These are phyloP conservation scores for Silurus asotus DNA, from an alignment of 2,113 vertebrate genomes.

Conservation along the genomic window DNA sequence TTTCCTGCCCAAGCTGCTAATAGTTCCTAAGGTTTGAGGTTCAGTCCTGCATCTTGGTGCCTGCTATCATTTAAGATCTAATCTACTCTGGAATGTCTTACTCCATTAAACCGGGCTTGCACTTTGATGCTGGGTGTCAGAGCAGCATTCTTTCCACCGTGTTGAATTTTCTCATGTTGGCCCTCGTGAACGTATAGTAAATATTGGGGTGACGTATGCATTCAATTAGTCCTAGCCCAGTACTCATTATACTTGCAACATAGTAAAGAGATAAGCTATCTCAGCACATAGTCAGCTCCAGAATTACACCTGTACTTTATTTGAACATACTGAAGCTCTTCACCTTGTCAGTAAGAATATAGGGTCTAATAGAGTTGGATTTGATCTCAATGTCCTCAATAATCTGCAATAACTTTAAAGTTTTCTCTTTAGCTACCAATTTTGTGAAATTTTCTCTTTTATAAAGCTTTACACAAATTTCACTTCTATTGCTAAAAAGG, in stretches of 20 bases:
- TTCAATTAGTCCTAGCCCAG: background rate
- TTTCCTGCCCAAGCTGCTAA: background rate
- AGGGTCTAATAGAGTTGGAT: too few species aligned
- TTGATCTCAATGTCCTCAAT: background rate
- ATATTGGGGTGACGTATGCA: background rate
- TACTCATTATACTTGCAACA: background rate
- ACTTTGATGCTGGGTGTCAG: slow-evolving; percentile 15
- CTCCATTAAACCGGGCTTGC: slow-evolving; percentile 15
- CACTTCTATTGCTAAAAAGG: background rate
- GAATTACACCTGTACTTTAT: background rate
- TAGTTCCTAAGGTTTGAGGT: slow-evolving; percentile 7
- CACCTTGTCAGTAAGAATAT: background rate
- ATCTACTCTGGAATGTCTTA: slow-evolving; percentile 46
- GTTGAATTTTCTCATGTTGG: background rate
- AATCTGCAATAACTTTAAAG: background rate
- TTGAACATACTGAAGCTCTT: background rate
- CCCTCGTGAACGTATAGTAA: background rate
- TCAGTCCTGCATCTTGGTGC: background rate
- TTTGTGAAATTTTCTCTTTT: background rate
- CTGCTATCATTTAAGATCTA: slow-evolving; percentile 29
- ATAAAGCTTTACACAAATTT: background rate
- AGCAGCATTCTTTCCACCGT: slow-evolving; percentile 15
- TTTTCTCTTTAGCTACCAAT: background rate
- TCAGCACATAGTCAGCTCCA: background rate
- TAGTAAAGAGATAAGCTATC: background rate